A percentile compares a stretch with the other conserved stretches of the same genome.
Evolutionary conservation across 1,140 invertebrate species (phyloP).

Genomic region (Choristoneura fumiferana): DNA sequence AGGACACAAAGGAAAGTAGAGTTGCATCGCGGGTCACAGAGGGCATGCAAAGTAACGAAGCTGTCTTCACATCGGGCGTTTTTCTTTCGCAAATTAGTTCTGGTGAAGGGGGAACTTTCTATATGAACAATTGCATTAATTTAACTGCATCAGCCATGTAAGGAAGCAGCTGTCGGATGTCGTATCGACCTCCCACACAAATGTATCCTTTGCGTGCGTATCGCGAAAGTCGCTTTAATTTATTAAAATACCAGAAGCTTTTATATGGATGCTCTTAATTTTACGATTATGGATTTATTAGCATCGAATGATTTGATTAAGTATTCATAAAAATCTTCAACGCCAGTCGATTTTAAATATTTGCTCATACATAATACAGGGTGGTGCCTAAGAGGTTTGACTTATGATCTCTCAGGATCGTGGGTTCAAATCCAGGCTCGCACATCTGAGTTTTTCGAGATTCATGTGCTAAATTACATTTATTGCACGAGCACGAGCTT

Average conservation of each 20-base stretch:
- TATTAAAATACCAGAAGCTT: slow-evolving; percentile 50
- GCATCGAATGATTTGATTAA: neutral
- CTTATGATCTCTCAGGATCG: too few species aligned
- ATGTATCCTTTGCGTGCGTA: slow-evolving; percentile 38
- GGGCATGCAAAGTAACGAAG: slow-evolving; percentile 6
- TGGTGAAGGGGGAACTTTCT: slow-evolving; percentile 15
- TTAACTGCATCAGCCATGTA: neutral
- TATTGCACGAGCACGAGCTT: too few species aligned
- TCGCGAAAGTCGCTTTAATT: slow-evolving; percentile 62
- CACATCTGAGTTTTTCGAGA: too few species aligned
- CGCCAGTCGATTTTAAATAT: too few species aligned
- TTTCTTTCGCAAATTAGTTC: slow-evolving; percentile 15
- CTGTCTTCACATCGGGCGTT: slow-evolving; percentile 3
- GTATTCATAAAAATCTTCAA: too few species aligned
- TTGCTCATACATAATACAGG: too few species aligned
- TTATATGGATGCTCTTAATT: slow-evolving; percentile 38
- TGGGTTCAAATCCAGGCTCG: too few species aligned
- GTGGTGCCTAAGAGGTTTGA: too few species aligned
- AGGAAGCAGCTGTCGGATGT: neutral
- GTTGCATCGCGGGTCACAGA: slow-evolving; percentile 11
- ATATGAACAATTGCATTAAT: slow-evolving; percentile 16
- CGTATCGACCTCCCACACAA: neutral
- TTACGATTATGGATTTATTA: slow-evolving; percentile 23
- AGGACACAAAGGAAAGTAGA: slow-evolving; percentile 17
- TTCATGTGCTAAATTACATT: too few species aligned